phyloP scores from a whole-genome alignment of 2,888 invertebrate genomes.

The Agriopis marginaria region DNA sequence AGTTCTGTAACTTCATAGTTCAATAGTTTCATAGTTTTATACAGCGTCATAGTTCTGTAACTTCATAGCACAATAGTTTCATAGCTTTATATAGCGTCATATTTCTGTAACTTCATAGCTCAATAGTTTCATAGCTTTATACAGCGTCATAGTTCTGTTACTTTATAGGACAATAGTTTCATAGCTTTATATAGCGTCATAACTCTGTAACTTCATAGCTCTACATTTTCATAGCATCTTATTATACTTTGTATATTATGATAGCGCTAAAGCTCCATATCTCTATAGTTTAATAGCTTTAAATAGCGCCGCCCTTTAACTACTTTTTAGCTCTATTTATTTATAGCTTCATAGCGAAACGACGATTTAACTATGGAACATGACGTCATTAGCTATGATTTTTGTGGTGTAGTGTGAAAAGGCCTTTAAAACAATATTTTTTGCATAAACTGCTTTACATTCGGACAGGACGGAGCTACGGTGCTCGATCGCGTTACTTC shows the following conservation, averaged over 20 bases:
- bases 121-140: background rate
- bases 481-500: conserved; percentile 59
- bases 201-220: too few species aligned
- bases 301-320: too few species aligned
- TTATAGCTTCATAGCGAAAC: background rate
- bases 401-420: background rate
- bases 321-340: too few species aligned
- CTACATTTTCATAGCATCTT: too few species aligned
- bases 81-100: background rate
- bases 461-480: conserved; percentile 55
- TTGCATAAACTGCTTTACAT: conserved; percentile 72
- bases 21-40: too few species aligned
- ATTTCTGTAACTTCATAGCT: background rate
- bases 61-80: background rate
- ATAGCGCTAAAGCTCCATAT: too few species aligned
- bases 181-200: background rate
- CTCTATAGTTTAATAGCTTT: too few species aligned
- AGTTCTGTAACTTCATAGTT: too few species aligned
- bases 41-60: too few species aligned
- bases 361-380: background rate
- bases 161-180: background rate
- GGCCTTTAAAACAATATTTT: conserved; percentile 65
- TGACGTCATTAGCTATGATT: background rate
- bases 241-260: too few species aligned
- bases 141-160: background rate